Conservation (phyloP, 2,113 vertebrate genomes). For the Jaculus jaculus region DNA sequence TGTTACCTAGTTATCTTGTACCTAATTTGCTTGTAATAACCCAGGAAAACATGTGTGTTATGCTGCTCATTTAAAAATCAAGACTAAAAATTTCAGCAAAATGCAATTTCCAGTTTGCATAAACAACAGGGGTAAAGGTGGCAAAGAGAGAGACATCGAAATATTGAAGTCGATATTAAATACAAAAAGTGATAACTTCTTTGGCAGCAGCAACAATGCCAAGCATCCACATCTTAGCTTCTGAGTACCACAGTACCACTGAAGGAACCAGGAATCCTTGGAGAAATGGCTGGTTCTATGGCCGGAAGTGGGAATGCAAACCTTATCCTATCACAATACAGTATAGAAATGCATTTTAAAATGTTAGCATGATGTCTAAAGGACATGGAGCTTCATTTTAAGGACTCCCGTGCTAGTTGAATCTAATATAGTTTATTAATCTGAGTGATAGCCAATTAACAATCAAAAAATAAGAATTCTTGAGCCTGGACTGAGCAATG, state of each 20-base stretch:
- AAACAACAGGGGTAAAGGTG: not conserved
- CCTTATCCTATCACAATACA: not conserved
- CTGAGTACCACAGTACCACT: not conserved
- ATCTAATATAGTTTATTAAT: not conserved
- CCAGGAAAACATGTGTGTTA: not conserved
- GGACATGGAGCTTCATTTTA: not conserved
- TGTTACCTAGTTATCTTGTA: slow-evolving; percentile 39
- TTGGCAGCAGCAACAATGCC: not conserved
- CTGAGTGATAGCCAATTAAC: slow-evolving; percentile 5
- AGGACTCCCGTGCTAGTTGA: not conserved
- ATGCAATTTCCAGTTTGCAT: slow-evolving; percentile 10
- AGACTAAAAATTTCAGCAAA: not conserved
- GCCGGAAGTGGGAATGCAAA: not conserved
- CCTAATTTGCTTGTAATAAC: not conserved
- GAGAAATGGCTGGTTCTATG: not conserved
- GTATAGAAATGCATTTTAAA: not conserved
- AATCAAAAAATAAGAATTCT: slow-evolving; percentile 2
- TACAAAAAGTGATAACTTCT: not conserved
- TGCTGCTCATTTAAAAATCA: not conserved
- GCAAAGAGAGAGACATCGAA: not conserved
- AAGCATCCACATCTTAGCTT: slow-evolving; percentile 7
- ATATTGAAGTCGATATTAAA: slow-evolving; percentile 23
- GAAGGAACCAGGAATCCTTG: not conserved
- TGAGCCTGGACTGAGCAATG: not conserved
- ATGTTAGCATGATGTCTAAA: not conserved